Evolutionary conservation across 2,888 invertebrate species (phyloP), one percentile per base, ranked within the genome.

Genomic region (Muschampia plurimacula): DNA sequence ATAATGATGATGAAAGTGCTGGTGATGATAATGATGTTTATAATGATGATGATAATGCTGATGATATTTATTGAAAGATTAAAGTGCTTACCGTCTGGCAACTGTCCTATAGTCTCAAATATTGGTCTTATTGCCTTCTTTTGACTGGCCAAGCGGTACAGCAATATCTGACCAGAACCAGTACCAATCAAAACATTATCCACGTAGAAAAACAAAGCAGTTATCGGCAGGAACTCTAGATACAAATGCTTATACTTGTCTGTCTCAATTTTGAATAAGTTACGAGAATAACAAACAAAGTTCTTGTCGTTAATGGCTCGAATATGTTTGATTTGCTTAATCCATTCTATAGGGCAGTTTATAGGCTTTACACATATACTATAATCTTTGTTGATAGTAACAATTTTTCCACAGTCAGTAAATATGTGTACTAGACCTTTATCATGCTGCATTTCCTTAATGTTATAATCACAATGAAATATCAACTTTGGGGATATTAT

Each of bases 131-230:
- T 81, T 0, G 82, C 82, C 28, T 77, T 79, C 67, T 86, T 86
- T 71, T 91, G 92, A 74, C 84, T 85, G 0, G 89, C 85, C 46
- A 90, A 78, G 36, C 89, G 83, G 59, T 92, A 92, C n/a, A 92
- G 71, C 8, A 90, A 77, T 36, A 93, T 89, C 52, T 89, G 87
- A 7, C 92, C 88, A 6, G 79, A 75, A 57, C 76, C 84, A 2
- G 91, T 89, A 0, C 87, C 92, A 69, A 92, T 86, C 49, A 93
- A 73, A 10, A 91, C 86, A 60, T 89, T 79, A 65, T 92, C 90
- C 10, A 87, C 88, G 76, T 93, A 92, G 76, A 91, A 92, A 78
- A 91, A 92, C 70, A 91, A 75, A 0, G 92, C 88, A 9, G 90
- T 90, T 68, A 93, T 88, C 0, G 85, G 83, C 22, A 89, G 89